Evolutionary conservation across 2,888 invertebrate genomes (phyloP).

Genomic region (Apotomis capreana): DNA sequence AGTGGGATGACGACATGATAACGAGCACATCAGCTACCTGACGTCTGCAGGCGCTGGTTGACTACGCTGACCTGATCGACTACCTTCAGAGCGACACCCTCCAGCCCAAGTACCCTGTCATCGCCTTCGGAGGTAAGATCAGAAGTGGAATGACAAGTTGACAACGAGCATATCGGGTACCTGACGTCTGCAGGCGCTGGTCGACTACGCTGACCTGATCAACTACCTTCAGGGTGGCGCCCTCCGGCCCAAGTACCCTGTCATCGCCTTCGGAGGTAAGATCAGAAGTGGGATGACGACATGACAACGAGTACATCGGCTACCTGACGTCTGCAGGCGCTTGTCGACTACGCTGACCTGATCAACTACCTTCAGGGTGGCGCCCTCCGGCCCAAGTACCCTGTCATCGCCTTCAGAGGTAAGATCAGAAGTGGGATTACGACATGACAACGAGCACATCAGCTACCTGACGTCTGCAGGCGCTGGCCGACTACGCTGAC

Average conservation of each 20-base stretch:
- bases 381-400: slow-evolving; percentile 85
- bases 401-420: slow-evolving; percentile 92
- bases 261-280: slow-evolving; percentile 89
- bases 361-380: slow-evolving; percentile 87
- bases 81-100: slow-evolving; percentile 81
- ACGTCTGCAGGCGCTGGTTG: slow-evolving; percentile 96
- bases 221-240: slow-evolving; percentile 83
- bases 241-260: slow-evolving; percentile 84
- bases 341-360: slow-evolving; percentile 85
- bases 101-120: slow-evolving; percentile 86
- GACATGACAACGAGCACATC: slow-evolving; percentile 79
- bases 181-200: slow-evolving; percentile 95
- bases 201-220: slow-evolving; percentile 94
- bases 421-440: too few species aligned
- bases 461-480: slow-evolving; percentile 96
- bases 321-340: slow-evolving; percentile 95
- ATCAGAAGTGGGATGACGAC: slow-evolving; percentile 43
- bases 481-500: slow-evolving; percentile 95
- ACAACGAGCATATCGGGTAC: slow-evolving; percentile 89
- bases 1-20: slow-evolving; percentile 56
- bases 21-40: slow-evolving; percentile 89
- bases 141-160: slow-evolving; percentile 44
- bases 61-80: slow-evolving; percentile 92
- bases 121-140: slow-evolving; percentile 86
- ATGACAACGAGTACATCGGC: slow-evolving; percentile 84